Conservation (phyloP, 2,113 vertebrate species). For the Falco punctatus region DNA sequence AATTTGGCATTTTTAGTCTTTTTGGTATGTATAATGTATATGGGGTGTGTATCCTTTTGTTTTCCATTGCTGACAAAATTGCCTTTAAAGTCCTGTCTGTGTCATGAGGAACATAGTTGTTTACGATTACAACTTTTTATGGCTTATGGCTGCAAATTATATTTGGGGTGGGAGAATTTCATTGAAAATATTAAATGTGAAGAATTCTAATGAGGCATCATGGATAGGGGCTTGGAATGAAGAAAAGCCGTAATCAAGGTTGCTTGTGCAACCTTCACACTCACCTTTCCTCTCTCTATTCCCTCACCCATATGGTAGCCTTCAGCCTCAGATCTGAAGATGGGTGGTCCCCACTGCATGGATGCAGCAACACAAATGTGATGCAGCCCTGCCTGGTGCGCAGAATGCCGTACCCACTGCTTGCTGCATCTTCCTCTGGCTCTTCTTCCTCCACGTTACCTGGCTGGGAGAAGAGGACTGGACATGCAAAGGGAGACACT, state of each 20-base stretch:
- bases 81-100: background rate
- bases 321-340: background rate
- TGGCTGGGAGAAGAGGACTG: background rate
- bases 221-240: background rate
- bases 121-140: background rate
- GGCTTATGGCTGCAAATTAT: background rate
- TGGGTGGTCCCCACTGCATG: rapidly evolving
- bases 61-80: background rate
- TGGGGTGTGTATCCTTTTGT: background rate
- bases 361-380: no score
- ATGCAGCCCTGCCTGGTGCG: no score
- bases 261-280: background rate
- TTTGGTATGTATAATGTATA: background rate
- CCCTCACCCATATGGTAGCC: rapidly evolving
- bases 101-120: background rate
- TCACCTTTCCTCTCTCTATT: background rate
- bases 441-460: background rate
- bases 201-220: background rate
- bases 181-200: background rate
- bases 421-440: background rate
- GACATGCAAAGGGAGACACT: background rate
- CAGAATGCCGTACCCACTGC: background rate
- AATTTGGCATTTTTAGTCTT: background rate
- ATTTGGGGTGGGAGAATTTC: background rate
- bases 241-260: background rate